Percentiles rank a stretch among this genome's conserved stretches.
Conservation (phyloP, 2,888 invertebrate genomes). For the Podotricha telesiphe region DNA sequence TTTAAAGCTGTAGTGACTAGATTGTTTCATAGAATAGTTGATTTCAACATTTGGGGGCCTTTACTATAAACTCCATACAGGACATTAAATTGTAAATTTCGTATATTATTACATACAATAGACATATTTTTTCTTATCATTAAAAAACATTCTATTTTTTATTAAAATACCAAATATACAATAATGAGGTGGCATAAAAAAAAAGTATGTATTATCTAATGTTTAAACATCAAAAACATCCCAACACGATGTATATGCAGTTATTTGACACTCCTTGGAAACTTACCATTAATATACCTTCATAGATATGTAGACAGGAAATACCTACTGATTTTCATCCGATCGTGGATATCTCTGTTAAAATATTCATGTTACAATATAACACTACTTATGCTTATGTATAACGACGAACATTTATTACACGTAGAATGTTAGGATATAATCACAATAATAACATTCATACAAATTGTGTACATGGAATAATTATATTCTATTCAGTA, state of each 20-base stretch:
- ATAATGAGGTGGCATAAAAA: constrained; percentile 32
- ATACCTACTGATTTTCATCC: constrained; percentile 69
- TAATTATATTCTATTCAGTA: constrained; percentile 18
- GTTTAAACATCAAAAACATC: constrained; percentile 50
- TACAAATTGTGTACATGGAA: constrained; percentile 12
- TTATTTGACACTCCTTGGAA: constrained; percentile 73
- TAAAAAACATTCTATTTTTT: neutral
- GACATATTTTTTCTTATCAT: neutral
- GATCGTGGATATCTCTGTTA: constrained; percentile 63
- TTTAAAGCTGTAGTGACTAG: neutral
- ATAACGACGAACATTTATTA: constrained; percentile 23
- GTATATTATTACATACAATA: neutral
- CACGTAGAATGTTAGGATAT: constrained; percentile 16
- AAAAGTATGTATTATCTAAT: constrained; percentile 34
- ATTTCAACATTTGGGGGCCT: neutral
- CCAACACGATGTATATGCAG: constrained; percentile 65
- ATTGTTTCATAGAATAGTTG: neutral
- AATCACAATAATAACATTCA: constrained; percentile 6
- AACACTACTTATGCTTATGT: constrained; percentile 18
- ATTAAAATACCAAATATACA: constrained; percentile 9
- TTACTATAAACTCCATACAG: neutral
- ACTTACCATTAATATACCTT: constrained; percentile 70
- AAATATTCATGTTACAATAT: neutral
- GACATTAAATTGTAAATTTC: neutral
- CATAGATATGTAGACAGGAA: constrained; percentile 60